Evolutionary conservation across 2,888 invertebrate species (phyloP), one percentile per base, ranked within the genome.

Genomic region (Timandra comae): DNA sequence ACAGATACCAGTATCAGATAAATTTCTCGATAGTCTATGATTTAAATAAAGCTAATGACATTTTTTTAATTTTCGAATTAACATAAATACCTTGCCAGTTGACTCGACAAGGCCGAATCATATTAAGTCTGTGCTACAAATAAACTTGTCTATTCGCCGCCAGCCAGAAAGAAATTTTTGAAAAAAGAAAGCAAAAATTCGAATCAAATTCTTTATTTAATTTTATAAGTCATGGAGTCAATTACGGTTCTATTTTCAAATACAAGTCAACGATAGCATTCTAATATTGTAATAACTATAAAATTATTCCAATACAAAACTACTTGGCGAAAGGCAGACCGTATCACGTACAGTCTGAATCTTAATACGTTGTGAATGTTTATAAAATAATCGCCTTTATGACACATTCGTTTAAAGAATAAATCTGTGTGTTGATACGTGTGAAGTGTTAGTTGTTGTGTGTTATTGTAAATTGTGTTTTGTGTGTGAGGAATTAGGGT

Each of bases 291-390:
- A 82, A 80, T 78, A 80, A 81, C 78, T 80, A 80, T 79, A 77
- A 82, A 80, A 80, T 80, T 76, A 79, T 80, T 78, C 71, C 77
- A 77, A 77, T 74, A 80, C 76, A 69, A 73, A 79, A 79, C 76
- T 74, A 77, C 78, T 72, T 67, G 73, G 77, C 75, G 75, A 82
- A 80, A 79, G 76, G 74, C 63, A 74, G 75, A 72, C 75, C 71
- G 62, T 80, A 79, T 80, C 79, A 75, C 73, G 70, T 71, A 70
- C 68, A 61, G 60, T 58, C 67, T 69, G 77, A 75, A 76, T 80
- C 67, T 70, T 72, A 72, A 74, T 72, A 69, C 63, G 52, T 56
- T 58, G 59, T 41, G 30, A 12, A 13, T 29, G 24, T 23, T 31
- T 46, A 51, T 39, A 28, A 38, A 38, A 65, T 49, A 64, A 46